Percentiles rank a stretch among this genome's conserved stretches.
These are phyloP conservation scores for Sarcophaga bullata DNA, from an alignment of 1,140 invertebrate species.

Conservation along the genomic window DNA sequence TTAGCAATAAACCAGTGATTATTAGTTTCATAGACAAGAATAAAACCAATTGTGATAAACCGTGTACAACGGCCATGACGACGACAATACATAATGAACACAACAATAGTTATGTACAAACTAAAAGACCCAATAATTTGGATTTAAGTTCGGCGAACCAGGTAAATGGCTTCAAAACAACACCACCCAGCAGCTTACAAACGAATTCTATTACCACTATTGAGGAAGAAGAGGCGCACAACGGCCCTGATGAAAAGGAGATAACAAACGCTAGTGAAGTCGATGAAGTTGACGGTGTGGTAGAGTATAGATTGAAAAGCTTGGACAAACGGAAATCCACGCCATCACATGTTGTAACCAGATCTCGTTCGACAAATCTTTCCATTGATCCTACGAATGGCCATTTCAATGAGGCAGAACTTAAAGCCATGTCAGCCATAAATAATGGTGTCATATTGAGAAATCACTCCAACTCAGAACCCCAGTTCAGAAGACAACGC, in stretches of 20 bases:
- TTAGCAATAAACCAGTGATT: conserved; percentile 43
- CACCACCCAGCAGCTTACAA: conserved; percentile 18
- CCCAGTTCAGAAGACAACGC: conserved; percentile 67
- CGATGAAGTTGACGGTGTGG: conserved; percentile 40
- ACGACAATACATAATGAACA: conserved; percentile 30
- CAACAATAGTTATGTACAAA: conserved; percentile 35
- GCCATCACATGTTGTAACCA: conserved; percentile 58
- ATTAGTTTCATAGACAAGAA: conserved; percentile 44
- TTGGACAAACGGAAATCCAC: conserved; percentile 56
- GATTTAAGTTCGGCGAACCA: conserved; percentile 52
- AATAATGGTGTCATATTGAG: conserved; percentile 40
- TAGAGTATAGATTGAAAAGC: conserved; percentile 49
- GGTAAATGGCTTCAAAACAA: background rate
- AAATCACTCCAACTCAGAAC: conserved; percentile 16
- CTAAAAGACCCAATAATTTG: conserved; percentile 59
- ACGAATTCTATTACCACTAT: conserved; percentile 44
- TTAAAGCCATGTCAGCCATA: conserved; percentile 45
- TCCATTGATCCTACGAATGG: conserved; percentile 50
- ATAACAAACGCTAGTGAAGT: background rate
- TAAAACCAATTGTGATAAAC: conserved; percentile 34
- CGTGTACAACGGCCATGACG: conserved; percentile 21
- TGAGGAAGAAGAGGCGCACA: conserved; percentile 13
- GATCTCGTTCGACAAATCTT: conserved; percentile 59
- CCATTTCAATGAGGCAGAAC: conserved; percentile 51
- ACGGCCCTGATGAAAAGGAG: background rate